phyloP scores from a whole-genome alignment of 92 coral and sea anemone genomes.

The Porites divaricata region DNA sequence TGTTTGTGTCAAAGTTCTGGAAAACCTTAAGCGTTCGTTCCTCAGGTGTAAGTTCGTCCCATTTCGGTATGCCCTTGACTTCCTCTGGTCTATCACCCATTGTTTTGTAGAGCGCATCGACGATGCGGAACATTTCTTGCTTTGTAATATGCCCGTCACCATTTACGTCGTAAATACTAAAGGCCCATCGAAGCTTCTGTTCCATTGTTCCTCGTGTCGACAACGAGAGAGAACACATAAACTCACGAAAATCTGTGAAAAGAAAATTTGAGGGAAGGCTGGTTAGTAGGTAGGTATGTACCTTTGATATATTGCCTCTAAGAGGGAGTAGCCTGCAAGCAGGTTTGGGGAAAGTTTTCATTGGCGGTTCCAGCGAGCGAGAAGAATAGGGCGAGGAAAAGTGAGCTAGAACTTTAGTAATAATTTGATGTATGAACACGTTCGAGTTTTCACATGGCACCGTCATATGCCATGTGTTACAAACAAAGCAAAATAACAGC shows the following conservation, averaged over 20 bases:
- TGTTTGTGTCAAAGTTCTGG: slow-evolving; percentile 86
- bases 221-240: slow-evolving; percentile 96
- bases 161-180: slow-evolving; percentile 94
- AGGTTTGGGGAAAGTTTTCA: not conserved
- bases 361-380: too few relatives aligned
- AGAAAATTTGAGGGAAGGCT: not conserved
- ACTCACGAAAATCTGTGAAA: slow-evolving; percentile 89
- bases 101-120: slow-evolving; percentile 89
- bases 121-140: slow-evolving; percentile 96
- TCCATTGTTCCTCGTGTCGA: slow-evolving; percentile 98
- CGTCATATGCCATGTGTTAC: too few relatives aligned
- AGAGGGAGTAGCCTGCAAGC: not conserved
- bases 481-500: too few relatives aligned
- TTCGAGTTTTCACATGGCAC: too few relatives aligned
- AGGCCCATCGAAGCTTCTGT: slow-evolving; percentile 96
- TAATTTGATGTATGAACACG: too few relatives aligned
- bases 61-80: slow-evolving; percentile 65
- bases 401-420: too few relatives aligned
- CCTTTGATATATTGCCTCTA: not conserved
- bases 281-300: not conserved
- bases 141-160: slow-evolving; percentile 96
- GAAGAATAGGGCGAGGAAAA: too few relatives aligned
- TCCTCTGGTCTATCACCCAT: slow-evolving; percentile 81
- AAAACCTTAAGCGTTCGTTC: slow-evolving; percentile 95
- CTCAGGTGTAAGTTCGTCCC: slow-evolving; percentile 93